Evolutionary conservation across 2,797 vertebrate genomes (phyloP), one percentile per base, ranked within the genome.

Genomic region (Hylomyscus alleni): DNA sequence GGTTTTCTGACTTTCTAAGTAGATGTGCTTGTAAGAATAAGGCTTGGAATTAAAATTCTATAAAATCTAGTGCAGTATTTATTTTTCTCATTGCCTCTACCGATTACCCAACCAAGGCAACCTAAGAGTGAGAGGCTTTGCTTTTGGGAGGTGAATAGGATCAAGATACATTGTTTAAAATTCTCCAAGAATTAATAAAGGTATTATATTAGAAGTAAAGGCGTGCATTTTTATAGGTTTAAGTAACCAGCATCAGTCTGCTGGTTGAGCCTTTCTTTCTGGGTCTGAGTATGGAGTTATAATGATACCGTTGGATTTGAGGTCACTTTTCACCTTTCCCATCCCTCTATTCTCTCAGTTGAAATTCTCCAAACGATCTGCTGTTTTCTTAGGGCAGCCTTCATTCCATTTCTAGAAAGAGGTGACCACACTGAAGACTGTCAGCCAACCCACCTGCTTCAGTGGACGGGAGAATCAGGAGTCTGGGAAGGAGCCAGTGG

Each of bases 1-100:
- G 87, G 40, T 29, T 94, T 52, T 88, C 86, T 85, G n/a, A 17
- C 34, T 97, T 90, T 93, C 87, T 90, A 95, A 96, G 69, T 65
- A 69, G 24, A 52, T n/a, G 84, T 26, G 8, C 20, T 65, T 50
- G 1, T 14, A 86, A 56, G 77, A 96, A 90, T 67, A 93, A 72
- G 15, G 29, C 29, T 87, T 31, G 31, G 29, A 26, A 15, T 84
- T 81, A 91, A 84, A 89, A 80, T 3, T 67, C 83, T 65, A 10
- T 34, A 85, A 81, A 90, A 56, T 54, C 77, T 50, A 44, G 34
- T 20, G 26, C 52, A 11, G 0, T 65, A 7, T 22, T 19, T 62
- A 50, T 60, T 77, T 62, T 77, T 50, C 56, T 62, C 13, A 9
- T 77, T 11, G 58, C 31, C n/a, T 8, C 15, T 3, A 77, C 56